phyloP scores from a whole-genome alignment of 2,797 vertebrate species.

The Todus mexicanus region DNA sequence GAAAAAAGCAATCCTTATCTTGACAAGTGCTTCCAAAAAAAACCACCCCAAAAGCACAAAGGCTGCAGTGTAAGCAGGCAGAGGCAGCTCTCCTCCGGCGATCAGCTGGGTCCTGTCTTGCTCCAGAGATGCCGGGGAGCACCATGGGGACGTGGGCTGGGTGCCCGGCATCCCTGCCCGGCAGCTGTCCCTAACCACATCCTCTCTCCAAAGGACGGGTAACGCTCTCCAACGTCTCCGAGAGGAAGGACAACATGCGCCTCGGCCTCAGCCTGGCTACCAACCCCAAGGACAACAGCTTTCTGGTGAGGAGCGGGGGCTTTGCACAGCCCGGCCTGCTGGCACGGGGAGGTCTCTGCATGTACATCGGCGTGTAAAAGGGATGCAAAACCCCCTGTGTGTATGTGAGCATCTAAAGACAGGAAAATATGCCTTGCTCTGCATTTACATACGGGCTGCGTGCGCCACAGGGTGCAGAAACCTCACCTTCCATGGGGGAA shows the following conservation, averaged over 20 bases:
- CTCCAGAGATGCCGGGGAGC: neutral
- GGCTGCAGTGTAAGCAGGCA: accelerated
- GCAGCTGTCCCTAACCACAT: neutral
- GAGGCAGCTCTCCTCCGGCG: accelerated
- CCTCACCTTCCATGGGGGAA: neutral
- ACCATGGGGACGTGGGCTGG: accelerated
- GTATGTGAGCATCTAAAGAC: accelerated
- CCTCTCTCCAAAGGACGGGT: constrained; percentile 86
- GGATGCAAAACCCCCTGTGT: too few relatives aligned
- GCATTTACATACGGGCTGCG: accelerated
- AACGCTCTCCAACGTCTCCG: constrained; percentile 95
- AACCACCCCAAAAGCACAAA: neutral
- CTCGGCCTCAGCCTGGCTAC: constrained; percentile 92
- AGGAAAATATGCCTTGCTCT: accelerated
- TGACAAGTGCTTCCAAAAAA: neutral
- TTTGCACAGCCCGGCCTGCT: neutral
- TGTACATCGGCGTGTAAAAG: neutral
- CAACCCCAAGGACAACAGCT: constrained; percentile 94
- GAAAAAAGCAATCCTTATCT: neutral
- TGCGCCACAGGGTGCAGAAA: neutral
- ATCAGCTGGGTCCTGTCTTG: neutral
- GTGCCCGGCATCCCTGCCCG: neutral
- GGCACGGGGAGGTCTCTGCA: accelerated
- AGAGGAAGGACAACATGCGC: constrained; percentile 97
- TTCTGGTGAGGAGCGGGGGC: constrained; percentile 84